Evolutionary conservation across 2,888 invertebrate genomes (phyloP).

Genomic region (Adelphocoris suturalis): DNA sequence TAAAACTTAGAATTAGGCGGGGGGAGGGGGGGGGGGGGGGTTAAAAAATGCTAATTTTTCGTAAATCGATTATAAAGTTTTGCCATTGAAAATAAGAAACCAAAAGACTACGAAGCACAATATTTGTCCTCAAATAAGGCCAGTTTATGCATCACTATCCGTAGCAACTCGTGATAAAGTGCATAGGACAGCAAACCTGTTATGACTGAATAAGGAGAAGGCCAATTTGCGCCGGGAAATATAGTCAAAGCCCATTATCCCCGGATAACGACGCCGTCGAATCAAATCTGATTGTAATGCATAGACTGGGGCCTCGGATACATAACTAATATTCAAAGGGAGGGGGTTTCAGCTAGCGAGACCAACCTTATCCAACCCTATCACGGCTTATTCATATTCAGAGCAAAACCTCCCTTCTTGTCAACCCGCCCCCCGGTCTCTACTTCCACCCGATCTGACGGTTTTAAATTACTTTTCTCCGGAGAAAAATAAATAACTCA

Average conservation of each 20-base stretch:
- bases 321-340: conserved; percentile 62
- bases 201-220: conserved; percentile 25
- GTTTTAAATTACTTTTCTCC: conserved; percentile 64
- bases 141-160: too few species aligned
- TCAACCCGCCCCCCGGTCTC: conserved; percentile 15
- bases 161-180: not conserved
- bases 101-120: too few species aligned
- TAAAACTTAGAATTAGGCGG: too few species aligned
- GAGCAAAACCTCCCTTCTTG: conserved; percentile 34
- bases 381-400: conserved; percentile 39
- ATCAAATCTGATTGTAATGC: conserved; percentile 68
- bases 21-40: too few species aligned
- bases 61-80: too few species aligned
- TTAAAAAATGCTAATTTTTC: too few species aligned
- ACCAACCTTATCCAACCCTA: conserved; percentile 29
- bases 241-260: conserved; percentile 37
- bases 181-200: conserved; percentile 5
- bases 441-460: conserved; percentile 28
- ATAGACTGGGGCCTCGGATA: conserved; percentile 61
- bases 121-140: too few species aligned
- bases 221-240: conserved; percentile 45
- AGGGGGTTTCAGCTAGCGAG: not conserved
- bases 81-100: too few species aligned
- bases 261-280: conserved; percentile 53
- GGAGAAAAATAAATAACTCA: conserved; percentile 62